Base-by-base conservation (phyloP, 2,113 vertebrate species). In the Rynchops niger region DNA sequence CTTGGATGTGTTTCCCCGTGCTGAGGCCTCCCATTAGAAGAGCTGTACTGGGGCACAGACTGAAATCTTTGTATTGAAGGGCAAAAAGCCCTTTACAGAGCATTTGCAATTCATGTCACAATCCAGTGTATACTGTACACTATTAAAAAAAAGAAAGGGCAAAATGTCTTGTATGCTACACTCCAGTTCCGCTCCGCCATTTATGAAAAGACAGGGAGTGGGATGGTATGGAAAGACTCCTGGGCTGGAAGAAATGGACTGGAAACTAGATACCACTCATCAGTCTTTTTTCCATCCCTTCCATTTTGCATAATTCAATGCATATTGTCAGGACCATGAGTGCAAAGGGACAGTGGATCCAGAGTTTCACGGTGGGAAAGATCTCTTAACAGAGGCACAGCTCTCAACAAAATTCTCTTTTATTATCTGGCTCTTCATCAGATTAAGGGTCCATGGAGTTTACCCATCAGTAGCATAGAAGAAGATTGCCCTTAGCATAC, bases 11-110 rank as follows among this genome's bases (percentile, higher is more conserved):
- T 86, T 94, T 95, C 91, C 93, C 92, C 9, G 0, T 86, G 26
- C 92, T 73, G 86, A 95, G 90, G 89, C 95, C 94, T 97, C 96
- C 74, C 58, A 42, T 86, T 83, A 93, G 85, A 91, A 81, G 87
- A 93, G 63, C 91, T 80, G 58, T 65, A 80, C 61, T 30, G 59
- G 18, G 47, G 40, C 26, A 53, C 52, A 76, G 77, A 72, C 53
- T 78, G 59, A 92, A 95, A 88, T 88, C 67, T 93, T 74, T 63
- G 63, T 52, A 50, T 4, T 40, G 67, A 93, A 90, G 47, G 56
- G 93, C 63, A 91, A 92, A 94, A 95, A 82, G 34, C 67, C 70
- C 55, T 80, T 81, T 58, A 76, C 38, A 72, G 76, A 88, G 21
- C 23, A 56, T 77, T 73, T 81, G 63, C 70, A 61, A 62, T 34